Conservation (phyloP, 2,888 invertebrate species). For the Mesoligia furuncula region DNA sequence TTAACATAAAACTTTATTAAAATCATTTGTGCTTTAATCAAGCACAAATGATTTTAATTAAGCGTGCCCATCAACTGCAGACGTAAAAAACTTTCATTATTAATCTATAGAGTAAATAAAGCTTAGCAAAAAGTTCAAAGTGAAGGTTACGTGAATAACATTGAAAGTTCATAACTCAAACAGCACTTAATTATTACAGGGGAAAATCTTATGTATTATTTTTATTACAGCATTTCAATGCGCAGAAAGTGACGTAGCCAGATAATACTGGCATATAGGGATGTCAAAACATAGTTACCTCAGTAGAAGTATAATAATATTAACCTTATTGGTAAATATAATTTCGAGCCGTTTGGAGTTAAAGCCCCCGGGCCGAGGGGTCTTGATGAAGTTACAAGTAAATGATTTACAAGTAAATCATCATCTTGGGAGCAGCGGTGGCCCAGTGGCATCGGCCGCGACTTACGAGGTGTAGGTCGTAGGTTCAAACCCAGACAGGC, state of each 20-base stretch:
- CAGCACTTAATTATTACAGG: neutral
- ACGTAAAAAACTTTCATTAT: neutral
- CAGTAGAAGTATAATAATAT: neutral
- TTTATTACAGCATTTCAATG: constrained; percentile 26
- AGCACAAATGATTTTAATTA: too few species aligned
- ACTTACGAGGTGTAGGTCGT: too few species aligned
- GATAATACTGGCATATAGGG: constrained; percentile 33
- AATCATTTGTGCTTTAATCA: neutral
- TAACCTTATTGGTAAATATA: too few species aligned
- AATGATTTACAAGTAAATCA: too few species aligned
- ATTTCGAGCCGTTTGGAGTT: too few species aligned
- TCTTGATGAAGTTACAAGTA: too few species aligned
- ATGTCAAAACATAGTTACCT: constrained; percentile 13
- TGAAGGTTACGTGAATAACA: neutral
- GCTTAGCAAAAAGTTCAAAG: neutral
- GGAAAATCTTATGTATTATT: constrained; percentile 14
- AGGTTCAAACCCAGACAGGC: too few species aligned
- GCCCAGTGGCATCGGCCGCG: too few species aligned
- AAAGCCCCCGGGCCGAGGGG: too few species aligned
- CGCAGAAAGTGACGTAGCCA: constrained; percentile 26
- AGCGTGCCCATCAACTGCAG: neutral
- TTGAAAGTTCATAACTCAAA: neutral
- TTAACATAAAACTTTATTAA: neutral
- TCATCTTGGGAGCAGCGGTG: too few species aligned
- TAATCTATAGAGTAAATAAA: neutral